Evolutionary conservation across 2,797 vertebrate genomes (phyloP).

Genomic region (Sarcophilus harrisii): DNA sequence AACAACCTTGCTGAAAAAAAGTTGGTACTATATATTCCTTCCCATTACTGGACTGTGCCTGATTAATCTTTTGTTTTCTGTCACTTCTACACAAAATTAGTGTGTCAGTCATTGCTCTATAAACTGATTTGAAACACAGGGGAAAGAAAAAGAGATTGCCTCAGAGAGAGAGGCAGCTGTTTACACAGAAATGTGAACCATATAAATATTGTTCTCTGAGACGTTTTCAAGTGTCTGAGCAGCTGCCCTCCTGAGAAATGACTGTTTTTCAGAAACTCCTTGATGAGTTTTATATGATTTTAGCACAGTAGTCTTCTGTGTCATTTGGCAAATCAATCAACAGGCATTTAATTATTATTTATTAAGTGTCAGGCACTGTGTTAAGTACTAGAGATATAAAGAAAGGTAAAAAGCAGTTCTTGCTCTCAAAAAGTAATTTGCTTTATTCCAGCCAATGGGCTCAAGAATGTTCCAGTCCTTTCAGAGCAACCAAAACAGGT

Average conservation of each 20-base stretch:
- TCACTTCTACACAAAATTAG: not conserved
- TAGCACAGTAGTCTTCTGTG: not conserved
- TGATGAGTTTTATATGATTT: not conserved
- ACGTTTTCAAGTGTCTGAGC: not conserved
- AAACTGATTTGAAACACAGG: not conserved
- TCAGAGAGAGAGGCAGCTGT: not conserved
- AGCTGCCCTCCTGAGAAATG: not conserved
- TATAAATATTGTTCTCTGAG: not conserved
- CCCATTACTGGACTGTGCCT: not conserved
- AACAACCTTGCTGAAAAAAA: constrained; percentile 13
- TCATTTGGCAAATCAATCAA: not conserved
- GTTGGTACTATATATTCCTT: not conserved
- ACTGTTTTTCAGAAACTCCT: not conserved
- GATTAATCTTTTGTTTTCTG: not conserved
- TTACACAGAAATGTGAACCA: not conserved
- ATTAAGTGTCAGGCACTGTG: not conserved
- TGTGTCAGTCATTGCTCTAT: not conserved
- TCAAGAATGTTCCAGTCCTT: not conserved
- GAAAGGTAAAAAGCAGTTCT: not conserved
- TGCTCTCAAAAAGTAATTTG: not conserved
- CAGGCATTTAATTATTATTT: not conserved
- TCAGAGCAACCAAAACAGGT: not conserved
- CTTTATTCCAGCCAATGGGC: not conserved
- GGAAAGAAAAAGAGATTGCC: not conserved
- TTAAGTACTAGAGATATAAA: not conserved